phyloP scores from a whole-genome alignment of 2,888 invertebrate species.

The Nasonovia ribisnigri region DNA sequence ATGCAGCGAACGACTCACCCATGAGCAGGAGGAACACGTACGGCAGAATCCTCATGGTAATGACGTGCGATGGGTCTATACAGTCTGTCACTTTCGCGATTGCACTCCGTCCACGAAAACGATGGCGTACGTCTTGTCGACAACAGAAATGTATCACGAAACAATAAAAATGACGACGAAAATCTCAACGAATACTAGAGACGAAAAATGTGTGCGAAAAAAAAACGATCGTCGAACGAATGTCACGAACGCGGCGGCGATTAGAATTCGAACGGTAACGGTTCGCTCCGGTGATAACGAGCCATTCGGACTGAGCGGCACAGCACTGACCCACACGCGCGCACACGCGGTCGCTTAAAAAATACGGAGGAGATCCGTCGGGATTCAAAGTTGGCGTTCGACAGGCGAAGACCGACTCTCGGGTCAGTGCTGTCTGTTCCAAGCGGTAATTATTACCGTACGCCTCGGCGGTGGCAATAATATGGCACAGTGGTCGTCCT shows the following conservation, averaged over 20 bases:
- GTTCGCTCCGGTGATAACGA: not conserved
- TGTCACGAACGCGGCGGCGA: not conserved
- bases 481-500: constrained; percentile 1
- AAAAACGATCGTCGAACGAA: not conserved
- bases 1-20: not conserved
- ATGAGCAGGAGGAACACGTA: constrained; percentile 59
- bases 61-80: not conserved
- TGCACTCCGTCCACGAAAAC: not conserved
- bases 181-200: not conserved
- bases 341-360: not conserved
- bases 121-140: not conserved
- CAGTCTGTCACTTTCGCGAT: too few relatives aligned
- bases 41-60: constrained; percentile 35
- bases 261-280: not conserved
- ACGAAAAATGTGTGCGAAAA: not conserved
- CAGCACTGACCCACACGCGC: constrained; percentile 24
- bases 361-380: constrained; percentile 21
- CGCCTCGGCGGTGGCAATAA: not conserved
- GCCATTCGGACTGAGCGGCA: not conserved
- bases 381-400: constrained; percentile 30
- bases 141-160: too few relatives aligned
- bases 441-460: constrained; percentile 46
- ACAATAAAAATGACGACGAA: too few relatives aligned
- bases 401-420: constrained; percentile 28
- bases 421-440: constrained; percentile 38